Evolutionary conservation across 2,113 vertebrate species (phyloP).

Genomic region (Ageneiosus marmoratus): DNA sequence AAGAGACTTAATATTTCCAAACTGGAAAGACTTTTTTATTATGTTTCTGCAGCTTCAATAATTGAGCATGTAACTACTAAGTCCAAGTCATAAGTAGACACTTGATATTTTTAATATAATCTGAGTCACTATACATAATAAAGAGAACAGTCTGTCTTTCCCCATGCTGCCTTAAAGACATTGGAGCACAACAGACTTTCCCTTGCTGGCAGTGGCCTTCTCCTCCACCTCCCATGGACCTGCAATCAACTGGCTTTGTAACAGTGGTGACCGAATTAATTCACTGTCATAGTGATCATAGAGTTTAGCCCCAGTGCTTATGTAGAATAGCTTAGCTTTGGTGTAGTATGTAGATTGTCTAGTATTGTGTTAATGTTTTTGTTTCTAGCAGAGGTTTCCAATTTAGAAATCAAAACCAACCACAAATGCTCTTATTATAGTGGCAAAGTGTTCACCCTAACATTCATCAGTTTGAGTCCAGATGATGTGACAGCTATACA

Average conservation of each 20-base stretch:
- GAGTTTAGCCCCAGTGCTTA: conserved; percentile 22
- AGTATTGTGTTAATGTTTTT: conserved; percentile 41
- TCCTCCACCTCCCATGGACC: conserved; percentile 61
- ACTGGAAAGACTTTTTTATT: not conserved
- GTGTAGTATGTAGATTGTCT: conserved; percentile 27
- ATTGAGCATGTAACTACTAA: not conserved
- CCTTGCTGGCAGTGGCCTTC: conserved; percentile 60
- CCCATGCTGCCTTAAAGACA: conserved; percentile 60
- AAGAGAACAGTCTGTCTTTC: conserved; percentile 61
- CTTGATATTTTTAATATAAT: not conserved
- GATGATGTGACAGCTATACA: too few species aligned
- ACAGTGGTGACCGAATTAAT: conserved; percentile 68
- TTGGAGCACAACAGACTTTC: conserved; percentile 63
- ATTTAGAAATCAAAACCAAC: not conserved
- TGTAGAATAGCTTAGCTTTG: conserved; percentile 6
- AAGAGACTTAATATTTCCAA: conserved; percentile 7
- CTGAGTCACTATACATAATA: conserved; percentile 38
- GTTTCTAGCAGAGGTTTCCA: conserved; percentile 32
- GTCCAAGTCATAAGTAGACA: conserved; percentile 17
- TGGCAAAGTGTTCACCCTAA: too few species aligned
- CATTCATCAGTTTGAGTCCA: too few species aligned
- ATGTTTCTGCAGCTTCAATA: not conserved
- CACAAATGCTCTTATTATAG: not conserved
- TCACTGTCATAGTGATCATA: conserved; percentile 46
- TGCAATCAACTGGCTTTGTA: conserved; percentile 67